These are phyloP conservation scores for Syngnathus rostellatus DNA, from an alignment of 2,797 vertebrate genomes.

Conservation along the genomic window DNA sequence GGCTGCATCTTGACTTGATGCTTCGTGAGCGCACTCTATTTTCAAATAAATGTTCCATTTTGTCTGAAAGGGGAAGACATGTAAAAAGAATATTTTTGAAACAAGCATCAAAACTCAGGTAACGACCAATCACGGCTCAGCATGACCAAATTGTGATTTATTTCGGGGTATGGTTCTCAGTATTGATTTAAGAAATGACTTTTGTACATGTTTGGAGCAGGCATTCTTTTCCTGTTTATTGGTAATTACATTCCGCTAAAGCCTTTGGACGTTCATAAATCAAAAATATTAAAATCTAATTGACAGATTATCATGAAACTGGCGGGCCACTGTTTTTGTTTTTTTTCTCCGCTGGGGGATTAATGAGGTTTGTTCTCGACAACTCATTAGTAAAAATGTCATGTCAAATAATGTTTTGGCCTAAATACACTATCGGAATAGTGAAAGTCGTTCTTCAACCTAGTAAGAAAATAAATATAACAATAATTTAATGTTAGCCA, in stretches of 20 bases:
- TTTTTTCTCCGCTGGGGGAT: not conserved
- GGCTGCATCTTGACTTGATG: not conserved
- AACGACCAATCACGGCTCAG: no score
- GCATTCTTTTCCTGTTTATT: not conserved
- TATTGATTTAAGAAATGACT: not conserved
- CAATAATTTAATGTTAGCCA: not conserved
- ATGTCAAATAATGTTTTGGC: not conserved
- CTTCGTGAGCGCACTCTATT: not conserved
- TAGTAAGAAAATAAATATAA: no score
- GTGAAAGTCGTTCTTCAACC: no score
- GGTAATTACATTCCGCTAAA: not conserved
- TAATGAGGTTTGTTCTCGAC: not conserved
- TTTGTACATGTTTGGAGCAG: not conserved
- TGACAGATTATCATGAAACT: not conserved
- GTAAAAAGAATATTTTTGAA: not conserved
- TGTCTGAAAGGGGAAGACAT: not conserved
- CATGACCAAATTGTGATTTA: no score
- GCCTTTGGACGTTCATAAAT: conserved; percentile 2
- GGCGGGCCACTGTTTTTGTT: no score
- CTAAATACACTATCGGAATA: not conserved
- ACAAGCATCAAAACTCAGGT: not conserved
- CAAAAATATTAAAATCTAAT: conserved; percentile 2
- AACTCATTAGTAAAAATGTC: not conserved
- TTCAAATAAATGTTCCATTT: not conserved
- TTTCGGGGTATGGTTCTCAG: not conserved